Conservation (phyloP, 2,113 vertebrate genomes). For the Datnioides undecimradiatus region DNA sequence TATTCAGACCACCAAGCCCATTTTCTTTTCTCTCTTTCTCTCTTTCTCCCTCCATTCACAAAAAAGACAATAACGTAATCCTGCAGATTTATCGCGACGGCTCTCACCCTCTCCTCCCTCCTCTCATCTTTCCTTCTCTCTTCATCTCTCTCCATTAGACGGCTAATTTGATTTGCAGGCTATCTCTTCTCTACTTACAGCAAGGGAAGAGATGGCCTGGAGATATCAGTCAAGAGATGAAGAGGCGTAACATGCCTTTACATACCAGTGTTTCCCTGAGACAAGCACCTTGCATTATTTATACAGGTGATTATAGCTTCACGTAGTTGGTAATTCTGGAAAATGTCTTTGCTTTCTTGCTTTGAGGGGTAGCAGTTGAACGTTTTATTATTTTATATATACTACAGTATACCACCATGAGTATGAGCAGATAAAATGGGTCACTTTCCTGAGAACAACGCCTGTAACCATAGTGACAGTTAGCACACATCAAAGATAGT, state of each 20-base stretch:
- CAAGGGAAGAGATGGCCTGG: slow-evolving; percentile 25
- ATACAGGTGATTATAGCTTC: background rate
- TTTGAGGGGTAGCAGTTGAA: background rate
- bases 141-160: slow-evolving; percentile 70
- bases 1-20: slow-evolving; percentile 62
- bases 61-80: slow-evolving; percentile 71
- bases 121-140: slow-evolving; percentile 47
- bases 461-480: background rate
- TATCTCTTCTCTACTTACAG: slow-evolving; percentile 62
- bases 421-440: background rate
- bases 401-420: background rate
- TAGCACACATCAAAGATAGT: background rate
- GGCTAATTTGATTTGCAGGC: slow-evolving; percentile 80
- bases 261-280: background rate
- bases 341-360: background rate
- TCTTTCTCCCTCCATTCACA: slow-evolving; percentile 73
- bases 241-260: slow-evolving; percentile 35
- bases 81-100: slow-evolving; percentile 70
- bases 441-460: background rate
- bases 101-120: slow-evolving; percentile 61
- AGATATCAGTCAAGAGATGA: slow-evolving; percentile 62
- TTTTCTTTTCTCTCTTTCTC: slow-evolving; percentile 54
- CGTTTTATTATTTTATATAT: background rate
- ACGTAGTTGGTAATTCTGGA: background rate
- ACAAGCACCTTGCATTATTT: slow-evolving; percentile 1